Conservation (phyloP, 2,888 invertebrate genomes). For the Andrena bicolor region DNA sequence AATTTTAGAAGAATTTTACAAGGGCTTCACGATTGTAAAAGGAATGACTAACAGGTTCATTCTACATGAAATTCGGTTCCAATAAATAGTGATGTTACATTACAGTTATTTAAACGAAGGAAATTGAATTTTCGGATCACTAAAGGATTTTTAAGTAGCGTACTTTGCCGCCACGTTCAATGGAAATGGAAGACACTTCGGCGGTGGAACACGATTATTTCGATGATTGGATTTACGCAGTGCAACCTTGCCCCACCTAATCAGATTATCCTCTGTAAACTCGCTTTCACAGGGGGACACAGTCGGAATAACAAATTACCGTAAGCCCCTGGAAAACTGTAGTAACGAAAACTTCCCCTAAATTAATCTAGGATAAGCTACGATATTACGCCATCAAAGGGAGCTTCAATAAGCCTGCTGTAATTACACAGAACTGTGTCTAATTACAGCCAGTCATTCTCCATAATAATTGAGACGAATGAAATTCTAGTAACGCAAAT, state of each 20-base stretch:
- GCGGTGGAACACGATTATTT: slow-evolving; percentile 44
- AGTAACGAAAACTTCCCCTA: slow-evolving; percentile 11
- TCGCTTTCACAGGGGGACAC: slow-evolving; percentile 19
- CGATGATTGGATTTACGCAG: slow-evolving; percentile 62
- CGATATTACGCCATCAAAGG: slow-evolving; percentile 2
- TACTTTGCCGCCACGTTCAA: neutral
- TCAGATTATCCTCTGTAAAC: slow-evolving; percentile 50
- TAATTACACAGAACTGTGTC: neutral
- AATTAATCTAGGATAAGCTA: neutral
- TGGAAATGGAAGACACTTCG: slow-evolving; percentile 37
- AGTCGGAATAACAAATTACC: slow-evolving; percentile 16
- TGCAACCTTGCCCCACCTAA: slow-evolving; percentile 48
- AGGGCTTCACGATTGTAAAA: no score
- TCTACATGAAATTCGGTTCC: neutral
- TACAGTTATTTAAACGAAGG: neutral
- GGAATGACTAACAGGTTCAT: no score
- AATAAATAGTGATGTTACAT: neutral
- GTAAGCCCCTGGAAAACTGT: slow-evolving; percentile 15
- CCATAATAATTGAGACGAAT: neutral
- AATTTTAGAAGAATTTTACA: no score
- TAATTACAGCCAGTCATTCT: slow-evolving; percentile 16
- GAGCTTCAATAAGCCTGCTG: slow-evolving; percentile 26
- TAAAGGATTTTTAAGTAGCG: slow-evolving; percentile 24
- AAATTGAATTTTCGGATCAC: slow-evolving; percentile 36
- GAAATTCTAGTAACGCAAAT: neutral